A percentile compares a stretch with the other conserved stretches of the same genome.
phyloP scores from a whole-genome alignment of 2,113 vertebrate species.

The Orientallactaga bullata region DNA sequence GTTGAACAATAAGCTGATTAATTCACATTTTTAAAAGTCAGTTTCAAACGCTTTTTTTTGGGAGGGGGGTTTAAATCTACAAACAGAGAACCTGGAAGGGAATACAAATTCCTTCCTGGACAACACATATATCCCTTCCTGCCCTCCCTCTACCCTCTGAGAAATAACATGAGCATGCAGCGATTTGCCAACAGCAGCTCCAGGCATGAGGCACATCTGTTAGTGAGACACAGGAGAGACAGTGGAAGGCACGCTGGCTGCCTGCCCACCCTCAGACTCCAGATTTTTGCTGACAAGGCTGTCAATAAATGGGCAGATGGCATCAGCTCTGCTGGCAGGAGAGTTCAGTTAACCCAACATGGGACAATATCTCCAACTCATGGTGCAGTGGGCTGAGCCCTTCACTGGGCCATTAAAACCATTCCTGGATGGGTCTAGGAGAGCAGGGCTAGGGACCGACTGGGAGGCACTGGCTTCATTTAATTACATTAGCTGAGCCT shows the following conservation, averaged over 20 bases:
- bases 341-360: conserved; percentile 80
- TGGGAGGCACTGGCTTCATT: conserved; percentile 49
- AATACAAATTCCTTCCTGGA: conserved; percentile 74
- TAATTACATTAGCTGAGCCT: conserved; percentile 68
- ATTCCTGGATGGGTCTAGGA: conserved; percentile 57
- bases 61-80: not conserved
- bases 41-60: not conserved
- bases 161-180: conserved; percentile 75
- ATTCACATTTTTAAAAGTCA: conserved; percentile 59
- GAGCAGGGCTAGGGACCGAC: conserved; percentile 48
- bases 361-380: conserved; percentile 79
- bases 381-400: conserved; percentile 74
- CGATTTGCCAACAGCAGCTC: conserved; percentile 79
- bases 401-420: conserved; percentile 75
- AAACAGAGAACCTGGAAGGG: conserved; percentile 64
- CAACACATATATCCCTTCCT: conserved; percentile 63
- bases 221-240: conserved; percentile 84
- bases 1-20: conserved; percentile 52
- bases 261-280: conserved; percentile 80
- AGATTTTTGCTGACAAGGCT: conserved; percentile 80
- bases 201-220: conserved; percentile 87
- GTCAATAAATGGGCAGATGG: conserved; percentile 88
- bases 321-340: conserved; percentile 73
- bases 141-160: conserved; percentile 48
- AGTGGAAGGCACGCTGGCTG: conserved; percentile 81